Evolutionary conservation across 2,888 invertebrate species (phyloP), one percentile per base, ranked within the genome.

Genomic region (Agrilus cyanescens): DNA sequence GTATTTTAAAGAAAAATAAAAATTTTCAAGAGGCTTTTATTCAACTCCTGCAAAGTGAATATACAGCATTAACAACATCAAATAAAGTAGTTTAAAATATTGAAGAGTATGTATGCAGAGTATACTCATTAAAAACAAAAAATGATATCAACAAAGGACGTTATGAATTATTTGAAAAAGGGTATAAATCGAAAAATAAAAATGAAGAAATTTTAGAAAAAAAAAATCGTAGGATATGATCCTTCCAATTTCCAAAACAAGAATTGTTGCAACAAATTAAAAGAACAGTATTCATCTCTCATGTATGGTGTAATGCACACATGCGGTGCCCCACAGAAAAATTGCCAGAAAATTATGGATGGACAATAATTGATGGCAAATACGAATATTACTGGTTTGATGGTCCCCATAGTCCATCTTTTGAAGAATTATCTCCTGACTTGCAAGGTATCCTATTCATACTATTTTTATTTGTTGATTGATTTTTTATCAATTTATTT

Each of bases 161-260:
- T 31, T 53, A 48, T 39, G 53, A 55, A 20, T 37, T 52, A 38
- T 54, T 53, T 46, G 46, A 52, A 44, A 53, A 50, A 49, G 36
- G 45, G 2, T 54, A 50, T 33, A 50, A 49, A 50, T 46, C 13
- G 36, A 49, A 48, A 38, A 52, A 42, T 41, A n/a, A 51, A 32
- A 44, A 48, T 38, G 53, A 53, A 37, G 36, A 41, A 39, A 44
- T 53, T 38, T 32, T 43, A 20, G 46, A 45, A 45, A 50, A 52
- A 42, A 45, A 46, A 45, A 48, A 32, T 40, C 37, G 44, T 13
- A 18, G 18, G 18, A 18, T 18, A 18, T 48, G 43, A 7, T 32
- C 29, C 37, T 41, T 50, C 25, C 50, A 48, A 15, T 32, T 38
- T 32, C 18, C 46, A 12, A 49, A 48, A 43, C 32, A 43, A 43